Evolutionary conservation across 1,140 invertebrate species (phyloP).

Genomic region (Microplitis demolitor): DNA sequence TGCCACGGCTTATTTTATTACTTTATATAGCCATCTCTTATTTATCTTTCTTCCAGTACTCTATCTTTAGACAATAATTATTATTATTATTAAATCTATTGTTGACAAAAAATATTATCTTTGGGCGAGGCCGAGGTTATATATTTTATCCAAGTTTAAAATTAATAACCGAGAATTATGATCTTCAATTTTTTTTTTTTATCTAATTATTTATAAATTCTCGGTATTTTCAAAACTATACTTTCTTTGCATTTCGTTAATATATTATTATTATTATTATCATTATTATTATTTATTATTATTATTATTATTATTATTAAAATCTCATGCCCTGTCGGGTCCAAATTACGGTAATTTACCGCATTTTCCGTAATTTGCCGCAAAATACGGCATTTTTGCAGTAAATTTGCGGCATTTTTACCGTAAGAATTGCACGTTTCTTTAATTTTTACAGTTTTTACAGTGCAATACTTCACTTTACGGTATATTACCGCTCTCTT

Average conservation of each 20-base stretch:
- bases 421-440: too few relatives aligned
- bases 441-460: too few relatives aligned
- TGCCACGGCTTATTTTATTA: neutral
- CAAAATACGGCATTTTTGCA: too few relatives aligned
- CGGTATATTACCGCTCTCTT: too few relatives aligned
- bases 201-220: neutral
- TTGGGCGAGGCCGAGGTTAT: conserved; percentile 24
- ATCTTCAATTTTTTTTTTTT: neutral
- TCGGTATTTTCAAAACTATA: conserved; percentile 15
- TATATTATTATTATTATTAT: neutral
- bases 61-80: neutral
- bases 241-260: conserved; percentile 3
- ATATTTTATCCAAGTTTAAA: conserved; percentile 17
- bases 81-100: conserved; percentile 9
- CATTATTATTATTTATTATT: neutral
- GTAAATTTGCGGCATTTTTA: too few relatives aligned
- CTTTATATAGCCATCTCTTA: neutral
- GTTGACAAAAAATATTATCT: conserved; percentile 30
- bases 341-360: neutral
- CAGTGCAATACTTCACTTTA: too few relatives aligned
- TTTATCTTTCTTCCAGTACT: neutral
- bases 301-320: neutral
- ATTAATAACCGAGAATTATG: neutral
- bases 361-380: too few relatives aligned
- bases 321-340: neutral